Percentiles rank a stretch among this genome's conserved stretches.
Evolutionary conservation across 2,888 invertebrate genomes (phyloP).

Genomic region (Pegoplata infirma): DNA sequence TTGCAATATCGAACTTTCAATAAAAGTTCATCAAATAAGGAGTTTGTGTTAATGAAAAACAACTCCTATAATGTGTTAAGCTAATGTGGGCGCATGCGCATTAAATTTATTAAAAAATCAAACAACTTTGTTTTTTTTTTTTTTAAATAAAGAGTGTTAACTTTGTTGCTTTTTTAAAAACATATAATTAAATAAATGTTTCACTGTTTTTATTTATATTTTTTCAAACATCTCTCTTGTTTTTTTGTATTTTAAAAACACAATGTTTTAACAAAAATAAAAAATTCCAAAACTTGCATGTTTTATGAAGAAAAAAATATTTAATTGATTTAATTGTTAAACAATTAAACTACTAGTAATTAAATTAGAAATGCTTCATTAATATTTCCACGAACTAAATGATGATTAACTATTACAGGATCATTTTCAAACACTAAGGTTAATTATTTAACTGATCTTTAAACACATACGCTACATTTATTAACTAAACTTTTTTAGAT

Average conservation of each 20-base stretch:
- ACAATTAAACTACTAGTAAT: constrained; percentile 46
- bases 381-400: constrained; percentile 11
- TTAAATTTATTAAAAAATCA: constrained; percentile 3
- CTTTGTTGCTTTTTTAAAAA: not conserved
- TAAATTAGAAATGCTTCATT: constrained; percentile 24
- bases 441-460: not conserved
- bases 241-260: not conserved
- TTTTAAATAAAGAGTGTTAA: not conserved
- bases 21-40: too few relatives aligned
- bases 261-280: not conserved
- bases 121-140: too few relatives aligned
- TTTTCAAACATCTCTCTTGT: constrained; percentile 13
- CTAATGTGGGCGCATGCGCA: not conserved
- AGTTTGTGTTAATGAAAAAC: too few relatives aligned
- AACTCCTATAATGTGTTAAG: too few relatives aligned
- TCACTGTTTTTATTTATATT: not conserved
- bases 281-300: constrained; percentile 15
- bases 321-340: constrained; percentile 44
- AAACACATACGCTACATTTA: not conserved
- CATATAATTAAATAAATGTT: constrained; percentile 15
- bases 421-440: constrained; percentile 6
- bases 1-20: too few relatives aligned
- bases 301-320: constrained; percentile 3
- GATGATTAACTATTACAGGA: constrained; percentile 29
- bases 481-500: not conserved